Evolutionary conservation across 2,113 vertebrate species (phyloP), one percentile per base, ranked within the genome.

Genomic region (Pelobates fuscus): DNA sequence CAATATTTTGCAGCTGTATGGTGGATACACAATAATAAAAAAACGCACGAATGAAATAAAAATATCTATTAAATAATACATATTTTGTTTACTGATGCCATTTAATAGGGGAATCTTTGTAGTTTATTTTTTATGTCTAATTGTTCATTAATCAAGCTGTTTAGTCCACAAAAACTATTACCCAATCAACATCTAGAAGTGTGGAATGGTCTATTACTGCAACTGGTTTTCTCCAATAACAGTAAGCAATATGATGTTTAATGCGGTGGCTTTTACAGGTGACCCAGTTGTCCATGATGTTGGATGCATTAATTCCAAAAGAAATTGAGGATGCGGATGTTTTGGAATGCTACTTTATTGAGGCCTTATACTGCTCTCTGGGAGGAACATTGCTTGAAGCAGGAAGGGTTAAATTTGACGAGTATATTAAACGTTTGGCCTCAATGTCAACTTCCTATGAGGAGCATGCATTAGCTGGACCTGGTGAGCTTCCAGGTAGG

Each of bases 291-390:
- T 90, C 91, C 77, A 83, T 86, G 84, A 93, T 94, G 88, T 74
- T 99, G 85, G 93, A 97, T 0, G 86, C 91, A 0, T 61, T 98
- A 0, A 80, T 96, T 0, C 88, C 89, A 20, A 82, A 62, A 2
- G 88, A 92, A 49, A 52, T 71, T 0, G 82, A 87, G 44, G 87
- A 82, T 20, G 66, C 78, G 0, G 87, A 93, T 15, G 86, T 94
- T 20, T 81, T 98, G 66, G 97, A 98, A 77, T 91, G 94, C 83
- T 94, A 85, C 84, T 98, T 98, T 84, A 80, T 98, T 71, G 97
- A 99, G 85, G 94, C 96, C 12, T 85, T 99, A 12, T 99, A 92
- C 80, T 96, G 86, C 58, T 99, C 97, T 0, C 87, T 99, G 20
- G 97, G 97, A 0, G 94, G 93, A 46, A 71, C 89, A 5, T 88